phyloP scores from a whole-genome alignment of 2,113 vertebrate genomes.

The Ophiodon elongatus region DNA sequence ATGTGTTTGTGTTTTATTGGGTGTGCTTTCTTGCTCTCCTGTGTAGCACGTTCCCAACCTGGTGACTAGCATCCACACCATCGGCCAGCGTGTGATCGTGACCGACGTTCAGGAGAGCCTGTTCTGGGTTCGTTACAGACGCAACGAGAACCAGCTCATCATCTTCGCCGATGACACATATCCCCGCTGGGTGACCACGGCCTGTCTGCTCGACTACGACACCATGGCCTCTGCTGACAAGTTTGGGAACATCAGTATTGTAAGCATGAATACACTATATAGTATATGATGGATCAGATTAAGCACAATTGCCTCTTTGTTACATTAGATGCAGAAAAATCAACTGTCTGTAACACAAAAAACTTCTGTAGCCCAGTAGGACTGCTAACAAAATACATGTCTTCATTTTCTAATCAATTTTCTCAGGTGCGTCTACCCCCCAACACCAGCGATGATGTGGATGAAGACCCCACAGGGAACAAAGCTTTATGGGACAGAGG shows the following conservation, averaged over 20 bases:
- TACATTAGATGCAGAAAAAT: not conserved
- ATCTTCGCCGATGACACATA: slow-evolving; percentile 98
- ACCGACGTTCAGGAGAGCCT: slow-evolving; percentile 97
- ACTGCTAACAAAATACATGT: not conserved
- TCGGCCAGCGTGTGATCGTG: slow-evolving; percentile 95
- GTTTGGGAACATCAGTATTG: slow-evolving; percentile 98
- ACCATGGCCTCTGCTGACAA: slow-evolving; percentile 98
- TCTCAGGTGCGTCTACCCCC: slow-evolving; percentile 93
- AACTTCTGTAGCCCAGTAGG: not conserved
- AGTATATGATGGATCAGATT: not conserved
- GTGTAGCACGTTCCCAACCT: slow-evolving; percentile 95
- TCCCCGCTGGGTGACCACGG: slow-evolving; percentile 97
- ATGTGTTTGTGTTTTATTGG: not conserved
- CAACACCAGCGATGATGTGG: slow-evolving; percentile 98
- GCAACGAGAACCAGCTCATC: slow-evolving; percentile 98
- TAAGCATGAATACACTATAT: slow-evolving; percentile 60
- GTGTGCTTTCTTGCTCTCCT: not conserved
- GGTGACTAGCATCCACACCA: slow-evolving; percentile 94
- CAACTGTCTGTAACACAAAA: not conserved
- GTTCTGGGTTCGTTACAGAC: slow-evolving; percentile 97
- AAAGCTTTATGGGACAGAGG: slow-evolving; percentile 98
- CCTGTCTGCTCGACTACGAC: slow-evolving; percentile 95
- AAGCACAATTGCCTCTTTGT: not conserved
- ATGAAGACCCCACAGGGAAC: slow-evolving; percentile 98
- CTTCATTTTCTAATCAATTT: not conserved